phyloP scores from a whole-genome alignment of 2,113 vertebrate genomes.

The Halcyon senegalensis region DNA sequence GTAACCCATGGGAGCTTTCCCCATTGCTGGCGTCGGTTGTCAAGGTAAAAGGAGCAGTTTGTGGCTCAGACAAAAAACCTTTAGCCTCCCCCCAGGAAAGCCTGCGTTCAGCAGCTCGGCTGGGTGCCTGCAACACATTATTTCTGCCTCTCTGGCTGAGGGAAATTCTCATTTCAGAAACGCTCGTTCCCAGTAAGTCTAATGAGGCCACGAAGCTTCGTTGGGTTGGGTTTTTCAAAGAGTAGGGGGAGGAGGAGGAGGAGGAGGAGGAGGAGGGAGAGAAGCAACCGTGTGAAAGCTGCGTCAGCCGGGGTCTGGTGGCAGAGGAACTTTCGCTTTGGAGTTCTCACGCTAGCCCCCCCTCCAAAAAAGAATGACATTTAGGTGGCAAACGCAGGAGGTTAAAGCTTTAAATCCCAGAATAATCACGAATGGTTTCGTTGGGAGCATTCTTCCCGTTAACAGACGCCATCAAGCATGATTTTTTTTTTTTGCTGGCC shows the following conservation, averaged over 20 bases:
- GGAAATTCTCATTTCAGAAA: conserved; percentile 16
- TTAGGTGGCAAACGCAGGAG: not conserved
- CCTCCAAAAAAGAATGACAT: not conserved
- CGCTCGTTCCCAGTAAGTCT: not conserved
- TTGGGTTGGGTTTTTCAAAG: not conserved
- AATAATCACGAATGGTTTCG: not conserved
- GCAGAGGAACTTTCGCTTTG: not conserved
- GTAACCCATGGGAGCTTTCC: not conserved
- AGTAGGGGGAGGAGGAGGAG: not conserved
- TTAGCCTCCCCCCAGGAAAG: not conserved
- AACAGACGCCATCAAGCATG: not conserved
- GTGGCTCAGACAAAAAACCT: not conserved
- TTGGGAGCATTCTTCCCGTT: not conserved
- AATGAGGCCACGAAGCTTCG: not conserved
- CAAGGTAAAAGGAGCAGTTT: conserved; percentile 2
- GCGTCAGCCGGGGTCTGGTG: not conserved
- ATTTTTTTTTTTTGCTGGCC: not conserved
- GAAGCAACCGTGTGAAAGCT: not conserved
- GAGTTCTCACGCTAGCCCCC: not conserved
- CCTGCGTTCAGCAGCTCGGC: not conserved
- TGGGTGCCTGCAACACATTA: not conserved
- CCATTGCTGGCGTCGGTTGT: not conserved
- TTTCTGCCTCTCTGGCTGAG: not conserved
- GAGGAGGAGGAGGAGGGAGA: not conserved
- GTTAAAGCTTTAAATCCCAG: not conserved